Conservation (phyloP, 2,113 vertebrate genomes). For the Neolamprologus tretocephalus region DNA sequence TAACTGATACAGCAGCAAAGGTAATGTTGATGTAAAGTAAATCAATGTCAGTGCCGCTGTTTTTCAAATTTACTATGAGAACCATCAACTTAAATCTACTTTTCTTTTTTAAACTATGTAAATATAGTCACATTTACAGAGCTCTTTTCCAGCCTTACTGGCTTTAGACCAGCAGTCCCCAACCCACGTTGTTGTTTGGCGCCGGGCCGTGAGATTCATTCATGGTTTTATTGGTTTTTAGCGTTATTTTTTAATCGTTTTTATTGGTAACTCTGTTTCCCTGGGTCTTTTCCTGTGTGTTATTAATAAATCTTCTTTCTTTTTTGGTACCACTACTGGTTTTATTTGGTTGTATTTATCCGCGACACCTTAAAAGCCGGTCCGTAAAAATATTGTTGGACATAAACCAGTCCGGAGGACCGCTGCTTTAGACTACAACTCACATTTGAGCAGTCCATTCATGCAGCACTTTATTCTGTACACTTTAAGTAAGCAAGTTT, state of each 20-base stretch:
- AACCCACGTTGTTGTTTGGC: background rate
- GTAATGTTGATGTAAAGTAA: background rate
- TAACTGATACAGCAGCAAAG: background rate
- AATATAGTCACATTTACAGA: background rate
- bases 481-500: rapidly evolving
- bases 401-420: background rate
- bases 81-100: background rate
- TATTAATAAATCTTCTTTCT: background rate
- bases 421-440: background rate
- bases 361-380: background rate
- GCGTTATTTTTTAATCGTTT: background rate
- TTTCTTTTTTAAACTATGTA: background rate
- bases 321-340: background rate
- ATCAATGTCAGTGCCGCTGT: background rate
- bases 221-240: background rate
- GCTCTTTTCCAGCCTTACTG: background rate
- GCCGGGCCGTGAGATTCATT: background rate
- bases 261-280: rapidly evolving
- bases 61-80: background rate
- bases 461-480: background rate
- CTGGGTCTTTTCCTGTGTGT: background rate
- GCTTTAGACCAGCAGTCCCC: background rate
- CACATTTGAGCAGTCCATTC: background rate
- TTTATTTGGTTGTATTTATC: background rate
- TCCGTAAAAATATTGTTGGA: background rate